These are phyloP conservation scores for Troglohyphantes excavatus DNA, from an alignment of 2,888 invertebrate genomes.

Conservation along the genomic window DNA sequence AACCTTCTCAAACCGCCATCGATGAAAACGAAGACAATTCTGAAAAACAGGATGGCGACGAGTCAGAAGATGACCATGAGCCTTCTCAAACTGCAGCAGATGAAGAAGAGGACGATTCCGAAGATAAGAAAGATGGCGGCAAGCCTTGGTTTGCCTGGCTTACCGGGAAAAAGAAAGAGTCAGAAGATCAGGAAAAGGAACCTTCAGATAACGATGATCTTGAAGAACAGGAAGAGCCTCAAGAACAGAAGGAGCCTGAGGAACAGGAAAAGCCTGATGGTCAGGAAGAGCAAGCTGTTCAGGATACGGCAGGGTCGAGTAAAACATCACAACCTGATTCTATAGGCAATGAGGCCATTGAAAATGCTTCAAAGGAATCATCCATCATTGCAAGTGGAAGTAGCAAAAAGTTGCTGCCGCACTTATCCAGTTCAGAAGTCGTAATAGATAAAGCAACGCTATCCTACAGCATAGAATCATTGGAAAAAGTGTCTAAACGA, in stretches of 20 bases:
- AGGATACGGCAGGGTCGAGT: background rate
- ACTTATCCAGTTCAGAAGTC: background rate
- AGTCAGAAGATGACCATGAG: background rate
- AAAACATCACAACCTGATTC: background rate
- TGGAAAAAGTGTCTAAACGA: background rate
- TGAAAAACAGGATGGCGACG: too few relatives aligned
- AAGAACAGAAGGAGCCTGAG: background rate
- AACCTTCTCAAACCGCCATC: background rate
- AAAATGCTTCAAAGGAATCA: background rate
- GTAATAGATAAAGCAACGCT: background rate
- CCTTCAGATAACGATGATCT: background rate
- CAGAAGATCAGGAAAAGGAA: background rate
- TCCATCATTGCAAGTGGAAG: background rate
- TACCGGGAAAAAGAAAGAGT: background rate
- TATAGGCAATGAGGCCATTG: background rate
- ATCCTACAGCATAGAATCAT: background rate
- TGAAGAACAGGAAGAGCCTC: background rate
- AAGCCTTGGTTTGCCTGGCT: too few relatives aligned
- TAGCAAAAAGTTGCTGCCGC: background rate
- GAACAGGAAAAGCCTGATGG: background rate
- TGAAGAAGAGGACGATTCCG: background rate
- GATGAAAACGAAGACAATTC: background rate
- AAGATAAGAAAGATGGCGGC: too few relatives aligned
- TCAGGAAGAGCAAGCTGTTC: background rate
- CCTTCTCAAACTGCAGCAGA: background rate